phyloP scores from a whole-genome alignment of 2,888 invertebrate genomes.

The Latrodectus hesperus region DNA sequence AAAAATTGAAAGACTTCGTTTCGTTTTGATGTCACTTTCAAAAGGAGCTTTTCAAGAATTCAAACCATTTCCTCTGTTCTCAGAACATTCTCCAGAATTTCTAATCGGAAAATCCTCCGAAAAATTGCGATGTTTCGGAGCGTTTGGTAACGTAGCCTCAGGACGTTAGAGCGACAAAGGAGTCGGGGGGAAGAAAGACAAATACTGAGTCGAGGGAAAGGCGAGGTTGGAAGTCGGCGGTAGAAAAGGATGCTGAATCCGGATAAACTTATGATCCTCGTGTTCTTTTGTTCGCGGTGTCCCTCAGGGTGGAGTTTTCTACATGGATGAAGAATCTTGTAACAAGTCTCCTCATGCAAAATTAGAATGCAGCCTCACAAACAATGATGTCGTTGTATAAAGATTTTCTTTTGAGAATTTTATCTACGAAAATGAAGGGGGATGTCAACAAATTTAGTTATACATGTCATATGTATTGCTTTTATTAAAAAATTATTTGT shows the following conservation, averaged over 20 bases:
- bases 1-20: no score
- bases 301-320: slow-evolving; percentile 27
- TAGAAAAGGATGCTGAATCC: slow-evolving; percentile 15
- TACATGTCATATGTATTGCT: no score
- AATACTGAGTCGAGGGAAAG: slow-evolving; percentile 1
- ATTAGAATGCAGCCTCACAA: slow-evolving; percentile 44
- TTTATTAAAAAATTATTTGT: no score
- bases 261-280: slow-evolving; percentile 50
- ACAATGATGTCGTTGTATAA: slow-evolving; percentile 15
- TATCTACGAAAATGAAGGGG: slow-evolving; percentile 27
- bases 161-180: not conserved
- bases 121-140: slow-evolving; percentile 44
- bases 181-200: slow-evolving; percentile 15
- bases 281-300: slow-evolving; percentile 26
- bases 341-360: slow-evolving; percentile 45
- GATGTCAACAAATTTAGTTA: slow-evolving; percentile 31
- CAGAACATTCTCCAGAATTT: slow-evolving; percentile 7
- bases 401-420: slow-evolving; percentile 42
- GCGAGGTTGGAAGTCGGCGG: not conserved
- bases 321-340: slow-evolving; percentile 53
- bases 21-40: no score
- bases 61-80: not conserved
- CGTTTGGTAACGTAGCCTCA: not conserved
- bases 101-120: slow-evolving; percentile 25
- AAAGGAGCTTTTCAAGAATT: no score